phyloP scores from a whole-genome alignment of 2,113 vertebrate genomes.

The Mobula hypostoma region DNA sequence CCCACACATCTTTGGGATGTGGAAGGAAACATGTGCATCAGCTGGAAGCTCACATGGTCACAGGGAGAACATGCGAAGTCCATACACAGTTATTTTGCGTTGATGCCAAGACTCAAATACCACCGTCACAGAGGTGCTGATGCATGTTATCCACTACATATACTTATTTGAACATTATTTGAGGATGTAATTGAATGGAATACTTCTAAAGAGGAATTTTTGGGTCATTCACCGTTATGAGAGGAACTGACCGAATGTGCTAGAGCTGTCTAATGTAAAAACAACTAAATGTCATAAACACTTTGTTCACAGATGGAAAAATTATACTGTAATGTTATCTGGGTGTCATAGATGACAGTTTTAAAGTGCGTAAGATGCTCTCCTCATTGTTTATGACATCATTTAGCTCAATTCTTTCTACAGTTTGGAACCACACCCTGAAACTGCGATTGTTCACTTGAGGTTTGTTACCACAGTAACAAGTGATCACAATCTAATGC shows the following conservation, averaged over 20 bases:
- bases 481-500: neutral
- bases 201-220: neutral
- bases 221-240: neutral
- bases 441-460: neutral
- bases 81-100: neutral
- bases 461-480: slow-evolving; percentile 4
- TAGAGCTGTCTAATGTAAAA: neutral
- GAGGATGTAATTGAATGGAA: neutral
- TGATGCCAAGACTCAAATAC: neutral
- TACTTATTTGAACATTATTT: neutral
- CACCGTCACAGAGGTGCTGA: neutral
- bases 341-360: neutral
- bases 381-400: neutral
- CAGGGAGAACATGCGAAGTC: no score
- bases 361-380: neutral
- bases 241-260: neutral
- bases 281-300: neutral
- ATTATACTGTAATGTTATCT: neutral
- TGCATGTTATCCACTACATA: neutral
- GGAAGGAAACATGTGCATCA: no score
- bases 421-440: neutral
- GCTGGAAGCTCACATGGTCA: no score
- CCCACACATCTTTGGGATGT: no score
- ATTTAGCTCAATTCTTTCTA: neutral
- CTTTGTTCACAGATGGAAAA: neutral